Percentiles rank a stretch among this genome's conserved stretches.
Conservation (phyloP, 2,797 vertebrate species). For the Telmatherina bonti region DNA sequence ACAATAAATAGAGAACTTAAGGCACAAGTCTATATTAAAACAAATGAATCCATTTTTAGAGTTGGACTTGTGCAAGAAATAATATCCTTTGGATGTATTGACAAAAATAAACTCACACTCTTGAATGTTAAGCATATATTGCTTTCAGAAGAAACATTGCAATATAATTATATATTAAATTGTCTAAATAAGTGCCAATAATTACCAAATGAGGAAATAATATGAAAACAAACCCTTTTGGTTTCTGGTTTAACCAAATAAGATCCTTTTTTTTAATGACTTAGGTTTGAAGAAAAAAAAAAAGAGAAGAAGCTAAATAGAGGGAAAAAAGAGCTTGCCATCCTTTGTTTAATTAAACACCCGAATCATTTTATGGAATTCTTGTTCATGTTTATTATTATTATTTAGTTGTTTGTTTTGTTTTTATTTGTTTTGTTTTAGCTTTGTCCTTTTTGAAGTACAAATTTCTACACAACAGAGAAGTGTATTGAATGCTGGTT, state of each 20-base stretch:
- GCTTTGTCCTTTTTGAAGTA: not conserved
- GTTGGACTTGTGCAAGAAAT: not conserved
- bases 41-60: slow-evolving; percentile 23
- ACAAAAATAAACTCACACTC: slow-evolving; percentile 29
- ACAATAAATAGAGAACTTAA: slow-evolving; percentile 10
- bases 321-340: not conserved
- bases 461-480: slow-evolving; percentile 23
- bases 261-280: not conserved
- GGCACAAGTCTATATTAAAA: slow-evolving; percentile 25
- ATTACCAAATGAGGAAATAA: not conserved
- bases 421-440: not conserved
- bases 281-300: no score
- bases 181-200: not conserved
- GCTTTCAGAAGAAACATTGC: not conserved
- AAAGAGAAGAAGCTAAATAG: not conserved
- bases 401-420: no score
- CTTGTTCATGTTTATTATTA: no score
- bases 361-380: no score
- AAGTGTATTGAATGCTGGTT: slow-evolving; percentile 26
- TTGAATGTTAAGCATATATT: slow-evolving; percentile 30
- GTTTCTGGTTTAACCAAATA: not conserved
- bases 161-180: no score
- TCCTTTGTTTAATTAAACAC: not conserved
- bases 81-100: slow-evolving; percentile 15
- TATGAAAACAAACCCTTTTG: no score